Percentiles rank a stretch among this genome's conserved stretches.
Evolutionary conservation across 2,888 invertebrate genomes (phyloP).

Genomic region (Netelia virgata): DNA sequence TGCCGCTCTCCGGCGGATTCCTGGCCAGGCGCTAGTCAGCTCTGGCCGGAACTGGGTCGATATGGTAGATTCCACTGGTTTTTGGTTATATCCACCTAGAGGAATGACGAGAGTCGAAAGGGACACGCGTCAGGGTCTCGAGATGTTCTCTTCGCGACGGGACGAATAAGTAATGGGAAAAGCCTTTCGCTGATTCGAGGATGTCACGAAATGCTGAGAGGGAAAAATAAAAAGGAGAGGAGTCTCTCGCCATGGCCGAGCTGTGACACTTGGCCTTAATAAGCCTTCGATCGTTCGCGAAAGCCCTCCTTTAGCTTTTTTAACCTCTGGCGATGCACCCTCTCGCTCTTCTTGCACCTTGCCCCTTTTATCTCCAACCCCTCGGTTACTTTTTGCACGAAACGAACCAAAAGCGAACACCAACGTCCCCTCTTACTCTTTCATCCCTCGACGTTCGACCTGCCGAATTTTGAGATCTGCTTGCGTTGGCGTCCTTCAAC

Average conservation of each 20-base stretch:
- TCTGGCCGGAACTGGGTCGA: neutral
- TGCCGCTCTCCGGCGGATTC: neutral
- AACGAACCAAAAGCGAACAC: neutral
- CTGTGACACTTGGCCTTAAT: slow-evolving; percentile 82
- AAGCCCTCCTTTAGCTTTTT: slow-evolving; percentile 64
- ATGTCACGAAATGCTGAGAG: slow-evolving; percentile 29
- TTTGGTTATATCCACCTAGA: neutral
- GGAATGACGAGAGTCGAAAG: neutral
- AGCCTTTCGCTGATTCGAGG: slow-evolving; percentile 28
- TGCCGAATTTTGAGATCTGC: slow-evolving; percentile 5
- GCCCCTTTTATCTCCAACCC: neutral
- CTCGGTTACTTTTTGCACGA: neutral
- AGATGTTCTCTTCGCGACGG: neutral
- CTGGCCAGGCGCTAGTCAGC: neutral
- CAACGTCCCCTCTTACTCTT: neutral
- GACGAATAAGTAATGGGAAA: neutral
- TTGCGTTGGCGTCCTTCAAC: slow-evolving; percentile 1
- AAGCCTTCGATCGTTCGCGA: slow-evolving; percentile 78
- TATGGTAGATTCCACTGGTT: neutral
- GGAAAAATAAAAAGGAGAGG: slow-evolving; percentile 68
- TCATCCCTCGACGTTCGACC: neutral
- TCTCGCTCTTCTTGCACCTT: slow-evolving; percentile 14
- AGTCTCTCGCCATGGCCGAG: slow-evolving; percentile 68
- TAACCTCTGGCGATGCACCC: slow-evolving; percentile 39
- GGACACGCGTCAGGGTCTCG: neutral